Conservation (phyloP, 1,140 invertebrate genomes). For the Drosophila littoralis region DNA sequence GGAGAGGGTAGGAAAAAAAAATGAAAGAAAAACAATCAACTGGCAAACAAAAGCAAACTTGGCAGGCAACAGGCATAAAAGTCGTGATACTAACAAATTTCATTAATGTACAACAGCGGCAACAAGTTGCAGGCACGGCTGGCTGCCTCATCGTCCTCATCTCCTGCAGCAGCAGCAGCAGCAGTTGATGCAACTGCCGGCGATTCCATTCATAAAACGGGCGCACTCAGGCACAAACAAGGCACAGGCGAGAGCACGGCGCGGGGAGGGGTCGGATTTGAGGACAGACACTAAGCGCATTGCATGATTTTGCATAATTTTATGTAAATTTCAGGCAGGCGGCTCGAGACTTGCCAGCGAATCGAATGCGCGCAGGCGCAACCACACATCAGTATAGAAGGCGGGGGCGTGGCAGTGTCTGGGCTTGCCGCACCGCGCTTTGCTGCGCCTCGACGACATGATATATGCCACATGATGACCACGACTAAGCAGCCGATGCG, state of each 20-base stretch:
- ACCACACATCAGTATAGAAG: constrained; percentile 23
- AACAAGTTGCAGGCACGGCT: constrained; percentile 73
- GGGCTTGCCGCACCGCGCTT: constrained; percentile 29
- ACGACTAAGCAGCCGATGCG: constrained; percentile 61
- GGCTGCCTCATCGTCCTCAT: constrained; percentile 16
- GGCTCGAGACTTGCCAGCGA: constrained; percentile 38
- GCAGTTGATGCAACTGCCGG: constrained; percentile 14
- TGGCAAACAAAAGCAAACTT: constrained; percentile 65
- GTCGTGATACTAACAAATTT: constrained; percentile 83
- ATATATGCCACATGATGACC: constrained; percentile 80
- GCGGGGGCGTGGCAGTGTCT: constrained; percentile 69
- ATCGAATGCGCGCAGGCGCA: constrained; percentile 44
- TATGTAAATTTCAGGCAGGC: constrained; percentile 77
- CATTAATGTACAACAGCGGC: constrained; percentile 81
- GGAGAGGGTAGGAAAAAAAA: background rate
- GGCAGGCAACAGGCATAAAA: constrained; percentile 76
- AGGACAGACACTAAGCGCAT: constrained; percentile 76
- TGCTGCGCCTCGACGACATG: constrained; percentile 62
- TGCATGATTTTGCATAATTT: constrained; percentile 84
- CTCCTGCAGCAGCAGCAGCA: constrained; percentile 11
- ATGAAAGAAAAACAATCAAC: constrained; percentile 55
- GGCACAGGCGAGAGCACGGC: background rate
- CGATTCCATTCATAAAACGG: constrained; percentile 78
- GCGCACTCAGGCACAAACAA: constrained; percentile 54
- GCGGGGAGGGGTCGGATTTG: constrained; percentile 36